phyloP scores from a whole-genome alignment of 2,797 vertebrate species.

The Schizopygopsis malacanthus region DNA sequence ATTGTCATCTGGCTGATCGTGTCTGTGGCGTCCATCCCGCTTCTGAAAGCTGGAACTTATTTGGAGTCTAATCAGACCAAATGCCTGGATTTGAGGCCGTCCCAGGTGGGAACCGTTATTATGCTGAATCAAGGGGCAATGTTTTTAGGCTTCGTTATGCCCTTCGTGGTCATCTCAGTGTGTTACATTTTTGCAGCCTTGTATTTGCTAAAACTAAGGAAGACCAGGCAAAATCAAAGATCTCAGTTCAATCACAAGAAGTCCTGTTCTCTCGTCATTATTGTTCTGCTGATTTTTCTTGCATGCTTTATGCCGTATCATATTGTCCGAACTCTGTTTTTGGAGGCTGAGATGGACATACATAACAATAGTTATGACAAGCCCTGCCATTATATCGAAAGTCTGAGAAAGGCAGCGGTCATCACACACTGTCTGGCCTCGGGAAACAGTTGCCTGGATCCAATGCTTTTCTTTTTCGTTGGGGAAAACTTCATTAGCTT shows the following conservation, averaged over 20 bases:
- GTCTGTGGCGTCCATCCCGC: conserved; percentile 62
- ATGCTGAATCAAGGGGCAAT: conserved; percentile 71
- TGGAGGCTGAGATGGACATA: conserved; percentile 50
- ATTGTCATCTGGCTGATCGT: conserved; percentile 70
- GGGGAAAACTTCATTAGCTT: conserved; percentile 77
- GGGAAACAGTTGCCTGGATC: conserved; percentile 78
- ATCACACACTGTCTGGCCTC: conserved; percentile 73
- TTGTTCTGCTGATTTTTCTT: conserved; percentile 75
- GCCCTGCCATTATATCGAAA: conserved; percentile 39
- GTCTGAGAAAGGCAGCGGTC: conserved; percentile 71
- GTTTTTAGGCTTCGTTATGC: conserved; percentile 73
- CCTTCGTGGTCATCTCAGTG: conserved; percentile 70
- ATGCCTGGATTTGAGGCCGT: conserved; percentile 74
- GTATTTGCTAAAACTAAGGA: conserved; percentile 63
- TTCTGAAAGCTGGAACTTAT: conserved; percentile 59
- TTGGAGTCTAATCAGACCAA: neutral
- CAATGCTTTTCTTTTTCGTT: conserved; percentile 79
- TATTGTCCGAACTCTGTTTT: conserved; percentile 71
- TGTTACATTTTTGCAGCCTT: conserved; percentile 75
- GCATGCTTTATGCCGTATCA: conserved; percentile 82
- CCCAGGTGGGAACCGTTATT: conserved; percentile 48
- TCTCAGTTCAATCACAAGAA: conserved; percentile 69
- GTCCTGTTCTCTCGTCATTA: conserved; percentile 71
- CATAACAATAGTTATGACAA: neutral
- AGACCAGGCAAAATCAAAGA: conserved; percentile 26